Base-by-base conservation (phyloP, 2,797 vertebrate species). In the Sebastes minor region DNA sequence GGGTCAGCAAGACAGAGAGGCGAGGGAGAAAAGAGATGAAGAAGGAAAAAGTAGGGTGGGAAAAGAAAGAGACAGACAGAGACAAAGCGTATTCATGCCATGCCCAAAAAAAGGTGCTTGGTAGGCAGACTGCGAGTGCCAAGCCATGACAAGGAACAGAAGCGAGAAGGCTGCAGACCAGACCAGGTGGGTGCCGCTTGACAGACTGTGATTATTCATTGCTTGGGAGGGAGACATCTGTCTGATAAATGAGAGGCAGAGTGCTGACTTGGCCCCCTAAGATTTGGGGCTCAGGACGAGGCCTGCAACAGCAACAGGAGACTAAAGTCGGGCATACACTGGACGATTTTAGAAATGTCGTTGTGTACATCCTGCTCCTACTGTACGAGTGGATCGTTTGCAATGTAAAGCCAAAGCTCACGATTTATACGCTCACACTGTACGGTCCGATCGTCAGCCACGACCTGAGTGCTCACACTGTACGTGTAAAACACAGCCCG, bases 181-280 rank as follows among this genome's bases (percentile, higher is more conserved):
- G 91, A 88, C 89, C 87, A 95, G 93, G 94, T 95, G 93, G 92
- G 92, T 87, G 89, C 92, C 72, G 86, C 74, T 84, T 87, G 94
- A 91, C 93, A 92, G 94, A 92, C 86, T 88, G 88, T 81, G 91
- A 95, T 96, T 96, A 94, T 94, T 95, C 95, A 95, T 93, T 91
- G 94, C 90, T 91, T 89, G 86, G 78, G 86, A 92, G 90, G 90
- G 84, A 91, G 93, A 93, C 91, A 93, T 94, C 88, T 95, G 92
- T 92, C 90, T 94, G 94, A 95, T 94, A 93, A 95, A 95, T 92
- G 94, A 91, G 86, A 76, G 74, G 84, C 91, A 88, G 85, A 94
- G 86, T 91, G 94, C 94, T 93, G 94, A 94, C 90, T 90, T 93
- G 87, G 91, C 90, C 85, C 89, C 82, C 46, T 22, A 84, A 86